Base-by-base conservation (phyloP, 2,888 invertebrate species). In the Chloroclysta siterata region DNA sequence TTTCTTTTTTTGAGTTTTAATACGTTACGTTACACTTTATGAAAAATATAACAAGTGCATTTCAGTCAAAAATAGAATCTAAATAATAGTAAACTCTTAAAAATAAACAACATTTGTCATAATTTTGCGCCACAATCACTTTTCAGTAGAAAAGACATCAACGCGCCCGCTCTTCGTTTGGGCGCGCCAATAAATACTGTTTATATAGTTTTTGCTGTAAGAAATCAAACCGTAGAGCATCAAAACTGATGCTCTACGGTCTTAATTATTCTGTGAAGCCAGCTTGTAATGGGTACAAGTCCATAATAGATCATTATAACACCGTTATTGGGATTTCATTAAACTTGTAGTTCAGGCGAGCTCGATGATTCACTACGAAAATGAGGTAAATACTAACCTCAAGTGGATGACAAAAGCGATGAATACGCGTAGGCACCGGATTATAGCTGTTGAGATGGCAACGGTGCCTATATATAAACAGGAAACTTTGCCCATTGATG, bases 241-340 rank as follows among this genome's bases (percentile, higher is more conserved):
- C 47, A 47, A 22, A 10, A 13, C 13, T 6, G n/a, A 22, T 54
- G 15, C 14, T 22, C 56, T 41, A 55, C 28, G n/a, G n/a, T 8
- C 17, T 10, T 14, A 10, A 36, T 52, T 55, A 59, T 28, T 59
- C 60, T 60, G 13, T 39, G 29, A 48, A 11, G 48, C 59, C 51
- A 58, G 55, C 46, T 53, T 56, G 65, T 53, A 65, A 70, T 71
- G 69, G 66, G 69, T 61, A 62, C 68, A 72, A 63, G 65, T 52
- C 72, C 71, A 71, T 76, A 76, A 72, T 66, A 54, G 68, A 72
- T 69, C 62, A 57, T 63, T 71, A 67, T 73, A 75, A 69, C 69
- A 72, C 77, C 72, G 69, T 70, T 75, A 71, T 72, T 72, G 56
- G 68, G 69, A 69, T 72, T 77, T 48, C 53, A 60, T 66, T 63